These are phyloP conservation scores for Tetramorium parvispinum DNA, from an alignment of 1,140 invertebrate genomes.

Conservation along the genomic window DNA sequence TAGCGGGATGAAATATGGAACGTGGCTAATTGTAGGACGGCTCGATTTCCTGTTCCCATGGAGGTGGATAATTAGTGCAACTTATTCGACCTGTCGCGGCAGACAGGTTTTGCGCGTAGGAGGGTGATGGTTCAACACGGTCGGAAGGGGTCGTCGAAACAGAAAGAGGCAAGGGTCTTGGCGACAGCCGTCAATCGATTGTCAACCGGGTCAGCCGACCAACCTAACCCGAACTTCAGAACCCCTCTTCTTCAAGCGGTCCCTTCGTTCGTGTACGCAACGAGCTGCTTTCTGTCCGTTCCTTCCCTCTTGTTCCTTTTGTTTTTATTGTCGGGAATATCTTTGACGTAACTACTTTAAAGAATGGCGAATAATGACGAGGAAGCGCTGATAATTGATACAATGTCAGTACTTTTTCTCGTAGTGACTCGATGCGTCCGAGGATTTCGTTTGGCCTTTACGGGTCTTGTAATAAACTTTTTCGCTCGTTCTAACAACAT, in stretches of 20 bases:
- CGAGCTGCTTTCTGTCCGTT: constrained; percentile 17
- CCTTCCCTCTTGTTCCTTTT: background rate
- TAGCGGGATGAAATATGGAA: constrained; percentile 43
- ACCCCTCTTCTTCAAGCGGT: constrained; percentile 60
- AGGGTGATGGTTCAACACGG: constrained; percentile 59
- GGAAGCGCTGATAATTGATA: background rate
- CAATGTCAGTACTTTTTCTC: background rate
- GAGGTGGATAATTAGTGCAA: constrained; percentile 74
- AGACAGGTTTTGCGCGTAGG: constrained; percentile 36
- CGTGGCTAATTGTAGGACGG: constrained; percentile 35
- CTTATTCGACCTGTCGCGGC: constrained; percentile 68
- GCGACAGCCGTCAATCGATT: constrained; percentile 86
- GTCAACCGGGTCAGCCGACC: constrained; percentile 85
- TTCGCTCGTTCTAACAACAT: constrained; percentile 37
- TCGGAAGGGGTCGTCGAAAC: constrained; percentile 68
- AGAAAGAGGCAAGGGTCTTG: constrained; percentile 81
- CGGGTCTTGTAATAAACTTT: constrained; percentile 41
- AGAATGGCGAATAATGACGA: constrained; percentile 37
- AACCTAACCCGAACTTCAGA: constrained; percentile 81
- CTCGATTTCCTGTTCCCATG: constrained; percentile 45
- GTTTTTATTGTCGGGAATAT: background rate
- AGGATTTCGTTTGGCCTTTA: constrained; percentile 3
- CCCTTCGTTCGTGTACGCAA: constrained; percentile 58
- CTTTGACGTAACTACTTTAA: constrained; percentile 21
- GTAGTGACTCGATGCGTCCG: background rate